These are phyloP conservation scores for Drosophila sechellia DNA, from an alignment of 1,140 invertebrate species.

Conservation along the genomic window DNA sequence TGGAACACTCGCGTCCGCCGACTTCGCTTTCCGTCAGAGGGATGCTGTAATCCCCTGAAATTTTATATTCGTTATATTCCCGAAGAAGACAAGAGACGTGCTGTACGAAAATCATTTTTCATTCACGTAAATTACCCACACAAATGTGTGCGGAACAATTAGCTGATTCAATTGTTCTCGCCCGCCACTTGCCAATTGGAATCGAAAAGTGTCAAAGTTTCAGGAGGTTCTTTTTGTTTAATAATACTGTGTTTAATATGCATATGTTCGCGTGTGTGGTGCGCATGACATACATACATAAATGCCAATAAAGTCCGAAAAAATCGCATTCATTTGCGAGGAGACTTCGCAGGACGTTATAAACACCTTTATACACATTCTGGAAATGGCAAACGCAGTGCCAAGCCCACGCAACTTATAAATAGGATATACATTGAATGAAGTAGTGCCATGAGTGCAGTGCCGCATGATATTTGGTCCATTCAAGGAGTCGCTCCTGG, in stretches of 20 bases:
- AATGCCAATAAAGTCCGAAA: slow-evolving; percentile 2
- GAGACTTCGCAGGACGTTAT: not conserved
- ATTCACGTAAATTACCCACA: not conserved
- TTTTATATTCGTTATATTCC: slow-evolving; percentile 3
- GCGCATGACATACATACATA: slow-evolving; percentile 9
- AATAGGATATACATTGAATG: not conserved
- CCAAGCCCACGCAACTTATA: not conserved
- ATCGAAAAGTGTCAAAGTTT: not conserved
- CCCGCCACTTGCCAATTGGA: not conserved
- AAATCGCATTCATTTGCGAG: not conserved
- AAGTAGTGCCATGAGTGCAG: not conserved
- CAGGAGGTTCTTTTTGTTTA: not conserved
- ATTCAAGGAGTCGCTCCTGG: not conserved
- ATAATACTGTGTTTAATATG: slow-evolving; percentile 5
- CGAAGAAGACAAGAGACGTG: slow-evolving; percentile 5
- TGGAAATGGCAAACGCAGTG: not conserved
- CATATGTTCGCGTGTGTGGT: slow-evolving; percentile 7
- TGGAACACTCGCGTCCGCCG: slow-evolving; percentile 4
- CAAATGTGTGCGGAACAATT: not conserved
- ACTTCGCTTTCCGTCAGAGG: slow-evolving; percentile 1
- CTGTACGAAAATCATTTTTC: slow-evolving; percentile 6
- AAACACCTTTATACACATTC: slow-evolving; percentile 7
- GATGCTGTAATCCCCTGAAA: slow-evolving; percentile 11
- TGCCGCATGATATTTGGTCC: not conserved
- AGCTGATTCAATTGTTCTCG: not conserved